These are phyloP conservation scores for Osmoderma eremita DNA, from an alignment of 2,888 invertebrate genomes.

Conservation along the genomic window DNA sequence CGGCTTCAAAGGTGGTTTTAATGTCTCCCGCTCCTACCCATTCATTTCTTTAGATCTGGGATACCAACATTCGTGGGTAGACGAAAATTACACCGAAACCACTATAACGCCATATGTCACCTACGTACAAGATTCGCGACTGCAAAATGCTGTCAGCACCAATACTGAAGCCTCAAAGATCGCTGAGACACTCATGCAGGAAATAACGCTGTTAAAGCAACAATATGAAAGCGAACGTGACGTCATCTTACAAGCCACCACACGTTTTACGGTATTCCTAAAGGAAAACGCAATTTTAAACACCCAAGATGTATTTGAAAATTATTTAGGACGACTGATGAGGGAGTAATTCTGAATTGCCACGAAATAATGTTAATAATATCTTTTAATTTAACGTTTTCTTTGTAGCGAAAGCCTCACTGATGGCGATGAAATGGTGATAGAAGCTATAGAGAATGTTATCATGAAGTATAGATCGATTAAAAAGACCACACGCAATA, in stretches of 20 bases:
- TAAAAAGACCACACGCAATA: conserved; percentile 9
- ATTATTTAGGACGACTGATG: conserved; percentile 56
- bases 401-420: conserved; percentile 23
- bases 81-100: not conserved
- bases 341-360: conserved; percentile 48
- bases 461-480: conserved; percentile 19
- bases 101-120: conserved; percentile 16
- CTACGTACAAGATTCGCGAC: not conserved
- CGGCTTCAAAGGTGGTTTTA: conserved; percentile 2
- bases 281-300: conserved; percentile 57
- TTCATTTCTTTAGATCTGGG: conserved; percentile 21
- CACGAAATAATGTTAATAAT: not conserved
- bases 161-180: conserved; percentile 1
- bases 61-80: conserved; percentile 15
- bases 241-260: conserved; percentile 45
- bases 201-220: conserved; percentile 10
- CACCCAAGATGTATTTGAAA: conserved; percentile 56
- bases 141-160: not conserved
- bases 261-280: conserved; percentile 58
- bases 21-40: not conserved
- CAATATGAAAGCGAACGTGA: conserved; percentile 14
- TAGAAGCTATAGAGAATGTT: conserved; percentile 29
- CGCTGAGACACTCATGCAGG: conserved; percentile 14
- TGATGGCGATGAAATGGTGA: conserved; percentile 4
- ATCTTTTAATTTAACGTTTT: not conserved